Percentiles rank a stretch among this genome's conserved stretches.
Evolutionary conservation across 2,888 invertebrate species (phyloP).

Genomic region (Sphecodes monilicornis): DNA sequence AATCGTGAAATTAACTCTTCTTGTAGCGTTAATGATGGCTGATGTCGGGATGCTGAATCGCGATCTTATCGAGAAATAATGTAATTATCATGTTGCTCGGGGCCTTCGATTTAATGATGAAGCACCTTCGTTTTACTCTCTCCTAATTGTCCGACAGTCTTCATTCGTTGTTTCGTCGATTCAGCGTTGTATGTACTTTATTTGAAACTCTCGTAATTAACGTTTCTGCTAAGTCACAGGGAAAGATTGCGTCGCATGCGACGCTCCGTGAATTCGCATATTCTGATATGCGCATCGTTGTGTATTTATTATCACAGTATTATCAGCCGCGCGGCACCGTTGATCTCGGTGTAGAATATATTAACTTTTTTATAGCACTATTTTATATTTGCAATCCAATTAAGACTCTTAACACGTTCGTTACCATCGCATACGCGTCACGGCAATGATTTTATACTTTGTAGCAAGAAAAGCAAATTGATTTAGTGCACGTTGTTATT

Average conservation of each 20-base stretch:
- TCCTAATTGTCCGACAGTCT: slow-evolving; percentile 34
- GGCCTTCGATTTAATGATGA: slow-evolving; percentile 63
- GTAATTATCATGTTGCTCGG: slow-evolving; percentile 70
- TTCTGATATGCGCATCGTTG: neutral
- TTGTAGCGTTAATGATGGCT: slow-evolving; percentile 55
- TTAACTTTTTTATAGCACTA: neutral
- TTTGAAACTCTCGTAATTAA: slow-evolving; percentile 30
- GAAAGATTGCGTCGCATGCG: neutral
- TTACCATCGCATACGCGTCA: neutral
- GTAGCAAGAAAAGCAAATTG: neutral
- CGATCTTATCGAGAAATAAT: slow-evolving; percentile 71
- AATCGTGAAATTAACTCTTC: slow-evolving; percentile 66
- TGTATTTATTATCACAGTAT: neutral
- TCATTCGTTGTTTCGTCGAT: slow-evolving; percentile 43
- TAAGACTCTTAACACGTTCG: neutral
- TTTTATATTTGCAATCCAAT: neutral
- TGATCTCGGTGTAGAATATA: neutral
- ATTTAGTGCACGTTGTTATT: slow-evolving; percentile 5
- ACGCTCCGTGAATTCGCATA: slow-evolving; percentile 6
- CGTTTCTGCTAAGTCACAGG: slow-evolving; percentile 5
- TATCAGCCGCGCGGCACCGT: no score
- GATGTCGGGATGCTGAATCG: slow-evolving; percentile 54
- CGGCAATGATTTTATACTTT: neutral
- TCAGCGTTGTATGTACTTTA: neutral
- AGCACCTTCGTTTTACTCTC: slow-evolving; percentile 47